Percentiles rank a stretch among this genome's conserved stretches.
These are phyloP conservation scores for Nanorana parkeri DNA, from an alignment of 2,113 vertebrate genomes.

Conservation along the genomic window DNA sequence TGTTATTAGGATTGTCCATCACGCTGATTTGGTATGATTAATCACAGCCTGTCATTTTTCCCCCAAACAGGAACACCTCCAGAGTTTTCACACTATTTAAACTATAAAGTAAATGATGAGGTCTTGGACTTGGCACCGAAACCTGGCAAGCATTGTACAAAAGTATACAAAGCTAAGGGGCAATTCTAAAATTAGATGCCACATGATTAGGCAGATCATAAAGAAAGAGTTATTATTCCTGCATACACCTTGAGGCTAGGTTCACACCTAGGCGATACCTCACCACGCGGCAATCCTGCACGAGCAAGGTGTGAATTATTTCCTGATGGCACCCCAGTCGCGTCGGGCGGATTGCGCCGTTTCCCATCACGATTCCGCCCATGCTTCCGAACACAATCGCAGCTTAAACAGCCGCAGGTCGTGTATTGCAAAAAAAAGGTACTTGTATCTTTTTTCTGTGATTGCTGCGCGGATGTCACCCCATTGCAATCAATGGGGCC, in stretches of 20 bases:
- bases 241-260: slow-evolving; percentile 33
- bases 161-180: slow-evolving; percentile 27
- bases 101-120: slow-evolving; percentile 51
- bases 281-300: too few relatives aligned
- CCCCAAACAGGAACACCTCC: slow-evolving; percentile 54
- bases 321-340: too few relatives aligned
- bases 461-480: too few relatives aligned
- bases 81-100: slow-evolving; percentile 26
- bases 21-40: slow-evolving; percentile 49
- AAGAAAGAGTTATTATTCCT: slow-evolving; percentile 44
- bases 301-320: too few relatives aligned
- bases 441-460: too few relatives aligned
- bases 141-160: slow-evolving; percentile 34
- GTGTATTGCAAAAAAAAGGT: too few relatives aligned
- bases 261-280: too few relatives aligned
- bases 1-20: slow-evolving; percentile 44
- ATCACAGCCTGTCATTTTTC: slow-evolving; percentile 45
- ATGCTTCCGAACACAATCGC: too few relatives aligned
- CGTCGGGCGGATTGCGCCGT: too few relatives aligned
- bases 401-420: too few relatives aligned
- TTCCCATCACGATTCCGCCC: too few relatives aligned
- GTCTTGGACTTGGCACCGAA: slow-evolving; percentile 55
- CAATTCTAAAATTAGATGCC: slow-evolving; percentile 59
- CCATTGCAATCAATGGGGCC: too few relatives aligned
- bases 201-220: slow-evolving; percentile 46